Conservation (phyloP, 2,113 vertebrate species). For the Microtus richardsoni region DNA sequence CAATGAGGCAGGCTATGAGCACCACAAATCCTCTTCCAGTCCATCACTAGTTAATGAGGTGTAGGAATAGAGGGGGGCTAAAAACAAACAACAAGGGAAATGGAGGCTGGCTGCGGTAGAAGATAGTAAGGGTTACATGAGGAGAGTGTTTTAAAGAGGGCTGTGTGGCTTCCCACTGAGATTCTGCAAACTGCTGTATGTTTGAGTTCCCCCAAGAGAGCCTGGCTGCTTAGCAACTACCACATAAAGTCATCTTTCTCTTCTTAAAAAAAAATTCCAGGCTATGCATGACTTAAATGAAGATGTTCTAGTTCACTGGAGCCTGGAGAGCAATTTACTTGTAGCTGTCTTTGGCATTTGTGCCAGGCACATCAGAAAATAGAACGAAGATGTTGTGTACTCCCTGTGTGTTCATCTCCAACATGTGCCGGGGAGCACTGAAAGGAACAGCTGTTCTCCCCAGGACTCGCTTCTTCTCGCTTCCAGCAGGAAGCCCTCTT, state of each 20-base stretch:
- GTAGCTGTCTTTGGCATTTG: slow-evolving; percentile 76
- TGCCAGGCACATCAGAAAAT: slow-evolving; percentile 79
- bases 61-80: not conserved
- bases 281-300: slow-evolving; percentile 78
- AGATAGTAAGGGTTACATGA: not conserved
- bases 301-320: slow-evolving; percentile 81
- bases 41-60: slow-evolving; percentile 20
- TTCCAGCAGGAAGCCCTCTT: not conserved
- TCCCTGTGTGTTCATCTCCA: slow-evolving; percentile 56
- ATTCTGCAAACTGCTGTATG: slow-evolving; percentile 52
- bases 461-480: not conserved
- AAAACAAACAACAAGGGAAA: slow-evolving; percentile 34
- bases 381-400: slow-evolving; percentile 66
- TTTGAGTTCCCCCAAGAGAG: slow-evolving; percentile 43
- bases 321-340: slow-evolving; percentile 83
- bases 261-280: slow-evolving; percentile 51
- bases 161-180: slow-evolving; percentile 59
- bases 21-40: not conserved
- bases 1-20: not conserved
- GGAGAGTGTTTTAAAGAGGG: slow-evolving; percentile 53
- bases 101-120: not conserved
- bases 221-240: slow-evolving; percentile 80
- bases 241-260: slow-evolving; percentile 75
- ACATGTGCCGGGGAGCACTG: not conserved
- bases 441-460: slow-evolving; percentile 38